These are phyloP conservation scores for Pyrgilauda ruficollis DNA, from an alignment of 2,113 vertebrate species.

Conservation along the genomic window DNA sequence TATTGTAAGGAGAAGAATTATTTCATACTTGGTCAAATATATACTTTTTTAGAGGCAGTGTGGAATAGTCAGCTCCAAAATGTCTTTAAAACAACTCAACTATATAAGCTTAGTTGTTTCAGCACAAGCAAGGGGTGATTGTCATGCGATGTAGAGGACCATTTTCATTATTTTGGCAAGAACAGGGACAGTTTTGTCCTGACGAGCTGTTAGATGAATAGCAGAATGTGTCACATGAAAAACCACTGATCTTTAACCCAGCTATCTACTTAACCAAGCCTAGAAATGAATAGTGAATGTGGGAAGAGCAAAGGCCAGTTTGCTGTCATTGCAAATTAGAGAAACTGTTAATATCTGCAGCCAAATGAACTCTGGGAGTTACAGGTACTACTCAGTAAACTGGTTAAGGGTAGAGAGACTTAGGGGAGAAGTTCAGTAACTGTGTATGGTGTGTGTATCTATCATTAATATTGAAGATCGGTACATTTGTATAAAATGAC, in stretches of 20 bases:
- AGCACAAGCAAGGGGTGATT: slow-evolving; percentile 80
- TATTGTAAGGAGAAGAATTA: slow-evolving; percentile 14
- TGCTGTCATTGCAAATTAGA: slow-evolving; percentile 77
- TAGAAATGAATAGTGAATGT: slow-evolving; percentile 79
- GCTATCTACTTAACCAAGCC: slow-evolving; percentile 77
- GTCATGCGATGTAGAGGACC: slow-evolving; percentile 89
- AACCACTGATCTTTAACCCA: slow-evolving; percentile 82
- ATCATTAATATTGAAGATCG: not conserved
- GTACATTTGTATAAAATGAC: not conserved
- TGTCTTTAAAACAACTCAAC: slow-evolving; percentile 51
- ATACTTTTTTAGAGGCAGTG: not conserved
- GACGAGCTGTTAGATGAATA: slow-evolving; percentile 87
- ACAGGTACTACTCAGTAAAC: slow-evolving; percentile 67
- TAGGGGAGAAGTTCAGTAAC: not conserved
- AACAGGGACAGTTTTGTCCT: slow-evolving; percentile 97
- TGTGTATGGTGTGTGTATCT: not conserved
- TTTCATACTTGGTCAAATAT: not conserved
- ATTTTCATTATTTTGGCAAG: slow-evolving; percentile 83
- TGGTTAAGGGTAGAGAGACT: not conserved
- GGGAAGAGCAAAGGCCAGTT: slow-evolving; percentile 80
- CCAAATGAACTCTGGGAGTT: slow-evolving; percentile 68
- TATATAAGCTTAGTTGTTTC: slow-evolving; percentile 67
- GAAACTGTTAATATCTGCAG: slow-evolving; percentile 78
- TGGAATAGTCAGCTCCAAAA: not conserved
- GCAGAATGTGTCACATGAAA: slow-evolving; percentile 90